These are phyloP conservation scores for Dolichoris vasculosae DNA, from an alignment of 1,140 invertebrate species.

Conservation along the genomic window DNA sequence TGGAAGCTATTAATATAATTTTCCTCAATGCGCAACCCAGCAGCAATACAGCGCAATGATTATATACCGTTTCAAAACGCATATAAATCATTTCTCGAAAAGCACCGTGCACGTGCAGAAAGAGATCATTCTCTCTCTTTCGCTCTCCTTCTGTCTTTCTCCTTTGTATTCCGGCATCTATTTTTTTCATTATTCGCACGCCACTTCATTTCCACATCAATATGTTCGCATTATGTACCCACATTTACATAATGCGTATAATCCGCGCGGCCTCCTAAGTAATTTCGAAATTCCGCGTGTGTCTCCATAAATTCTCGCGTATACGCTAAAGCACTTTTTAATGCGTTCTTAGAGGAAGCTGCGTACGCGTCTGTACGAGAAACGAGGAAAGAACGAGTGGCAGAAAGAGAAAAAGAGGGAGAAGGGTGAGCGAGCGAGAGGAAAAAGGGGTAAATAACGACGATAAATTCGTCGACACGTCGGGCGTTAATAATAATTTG, in stretches of 20 bases:
- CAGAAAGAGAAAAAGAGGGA: background rate
- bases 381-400: background rate
- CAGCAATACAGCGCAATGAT: conserved; percentile 29
- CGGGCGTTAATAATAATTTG: conserved; percentile 53
- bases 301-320: conserved; percentile 41
- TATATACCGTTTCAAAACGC: conserved; percentile 30
- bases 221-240: conserved; percentile 28
- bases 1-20: conserved; percentile 47
- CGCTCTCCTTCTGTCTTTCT: conserved; percentile 4
- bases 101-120: background rate
- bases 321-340: background rate
- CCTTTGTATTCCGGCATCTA: background rate
- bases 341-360: conserved; percentile 8
- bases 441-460: conserved; percentile 46
- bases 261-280: conserved; percentile 26
- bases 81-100: conserved; percentile 37
- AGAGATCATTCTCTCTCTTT: background rate
- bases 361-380: background rate
- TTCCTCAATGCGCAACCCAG: conserved; percentile 31
- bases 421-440: background rate
- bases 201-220: conserved; percentile 45
- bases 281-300: conserved; percentile 48
- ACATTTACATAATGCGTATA: conserved; percentile 47
- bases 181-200: conserved; percentile 9
- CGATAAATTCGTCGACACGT: conserved; percentile 49